Conservation (phyloP, 2,113 vertebrate genomes). For the Hippoglossus stenolepis region DNA sequence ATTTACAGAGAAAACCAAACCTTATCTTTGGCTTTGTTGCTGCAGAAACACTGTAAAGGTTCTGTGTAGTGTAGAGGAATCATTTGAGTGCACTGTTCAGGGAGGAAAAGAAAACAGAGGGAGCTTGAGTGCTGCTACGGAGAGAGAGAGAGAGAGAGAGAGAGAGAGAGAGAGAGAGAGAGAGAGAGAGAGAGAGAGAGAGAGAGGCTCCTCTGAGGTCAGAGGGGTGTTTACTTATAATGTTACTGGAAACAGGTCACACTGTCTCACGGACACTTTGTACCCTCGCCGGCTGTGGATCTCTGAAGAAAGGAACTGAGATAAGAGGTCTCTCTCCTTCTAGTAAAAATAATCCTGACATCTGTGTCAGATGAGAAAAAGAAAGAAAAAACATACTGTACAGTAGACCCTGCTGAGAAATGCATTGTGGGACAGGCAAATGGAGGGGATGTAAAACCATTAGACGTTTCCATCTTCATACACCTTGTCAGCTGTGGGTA, state of each 20-base stretch:
- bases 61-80: too few relatives aligned
- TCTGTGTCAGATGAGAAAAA: background rate
- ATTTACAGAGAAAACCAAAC: background rate
- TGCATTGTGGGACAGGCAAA: background rate
- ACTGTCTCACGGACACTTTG: too few relatives aligned
- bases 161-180: background rate
- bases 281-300: background rate
- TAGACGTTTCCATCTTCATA: slow-evolving; percentile 1
- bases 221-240: background rate
- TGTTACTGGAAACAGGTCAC: background rate
- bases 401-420: background rate
- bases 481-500: slow-evolving; percentile 43
- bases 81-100: too few relatives aligned
- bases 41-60: background rate
- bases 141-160: background rate
- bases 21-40: slow-evolving; percentile 4
- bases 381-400: background rate
- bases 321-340: background rate
- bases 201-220: background rate
- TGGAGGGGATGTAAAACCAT: background rate
- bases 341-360: background rate
- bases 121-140: too few relatives aligned
- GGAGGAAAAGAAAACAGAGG: background rate
- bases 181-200: background rate
- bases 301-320: background rate